Evolutionary conservation across 1,140 invertebrate genomes (phyloP).

Genomic region (Neocloeon triangulifer): DNA sequence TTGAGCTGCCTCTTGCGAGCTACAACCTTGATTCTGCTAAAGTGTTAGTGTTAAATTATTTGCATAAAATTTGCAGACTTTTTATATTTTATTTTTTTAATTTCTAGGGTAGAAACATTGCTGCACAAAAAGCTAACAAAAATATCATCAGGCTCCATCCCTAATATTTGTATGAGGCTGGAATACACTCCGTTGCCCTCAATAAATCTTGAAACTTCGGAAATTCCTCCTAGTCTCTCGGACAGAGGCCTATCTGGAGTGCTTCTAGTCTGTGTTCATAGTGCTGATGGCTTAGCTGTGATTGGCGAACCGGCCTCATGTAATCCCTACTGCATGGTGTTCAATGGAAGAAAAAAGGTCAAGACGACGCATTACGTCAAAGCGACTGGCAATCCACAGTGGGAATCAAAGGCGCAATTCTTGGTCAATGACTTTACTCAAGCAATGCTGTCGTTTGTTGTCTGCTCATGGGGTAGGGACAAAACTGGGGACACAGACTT

Average conservation of each 20-base stretch:
- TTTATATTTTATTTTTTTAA: constrained; percentile 7
- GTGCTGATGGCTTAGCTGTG: constrained; percentile 21
- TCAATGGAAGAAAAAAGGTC: constrained; percentile 28
- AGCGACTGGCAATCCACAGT: constrained; percentile 21
- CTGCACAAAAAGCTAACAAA: constrained; percentile 24
- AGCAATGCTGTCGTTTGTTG: constrained; percentile 20
- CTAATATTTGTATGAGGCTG: constrained; percentile 20
- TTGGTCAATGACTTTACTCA: constrained; percentile 26
- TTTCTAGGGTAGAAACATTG: constrained; percentile 20
- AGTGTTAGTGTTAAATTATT: constrained; percentile 16
- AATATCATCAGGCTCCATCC: constrained; percentile 14
- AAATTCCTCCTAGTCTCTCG: constrained; percentile 7
- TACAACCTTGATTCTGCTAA: constrained; percentile 22
- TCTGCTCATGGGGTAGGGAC: constrained; percentile 19
- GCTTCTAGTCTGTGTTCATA: constrained; percentile 26
- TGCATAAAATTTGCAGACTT: neutral
- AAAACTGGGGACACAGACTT: constrained; percentile 19
- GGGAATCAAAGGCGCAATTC: constrained; percentile 27
- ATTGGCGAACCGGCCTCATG: constrained; percentile 20
- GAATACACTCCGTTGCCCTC: constrained; percentile 22
- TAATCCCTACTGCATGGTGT: constrained; percentile 29
- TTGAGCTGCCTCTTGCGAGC: constrained; percentile 20
- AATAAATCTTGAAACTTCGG: constrained; percentile 20
- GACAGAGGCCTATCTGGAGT: too few species aligned
- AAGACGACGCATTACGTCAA: constrained; percentile 27